These are phyloP conservation scores for Falco concolor DNA, from an alignment of 2,797 vertebrate genomes.

Conservation along the genomic window DNA sequence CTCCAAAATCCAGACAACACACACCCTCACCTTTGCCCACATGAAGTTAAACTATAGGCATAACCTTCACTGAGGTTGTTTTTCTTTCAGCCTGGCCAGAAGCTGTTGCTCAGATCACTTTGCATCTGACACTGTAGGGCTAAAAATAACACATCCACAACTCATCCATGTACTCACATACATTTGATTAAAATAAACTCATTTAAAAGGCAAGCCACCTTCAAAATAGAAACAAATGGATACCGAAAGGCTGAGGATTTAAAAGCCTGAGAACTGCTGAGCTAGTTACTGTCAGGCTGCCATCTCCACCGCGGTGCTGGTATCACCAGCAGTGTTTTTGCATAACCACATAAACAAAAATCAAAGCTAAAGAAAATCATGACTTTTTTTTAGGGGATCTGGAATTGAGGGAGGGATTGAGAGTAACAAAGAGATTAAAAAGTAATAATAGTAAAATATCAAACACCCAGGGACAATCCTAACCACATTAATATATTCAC, in stretches of 20 bases:
- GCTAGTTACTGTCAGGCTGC: neutral
- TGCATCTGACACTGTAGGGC: neutral
- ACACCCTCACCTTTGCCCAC: neutral
- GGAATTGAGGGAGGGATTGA: neutral
- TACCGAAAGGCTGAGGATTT: neutral
- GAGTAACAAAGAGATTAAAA: neutral
- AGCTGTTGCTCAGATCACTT: neutral
- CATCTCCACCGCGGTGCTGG: neutral
- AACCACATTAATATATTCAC: neutral
- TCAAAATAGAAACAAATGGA: neutral
- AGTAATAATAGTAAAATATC: neutral
- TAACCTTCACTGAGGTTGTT: neutral
- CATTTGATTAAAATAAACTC: neutral
- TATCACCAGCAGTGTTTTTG: neutral
- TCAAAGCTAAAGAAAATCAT: neutral
- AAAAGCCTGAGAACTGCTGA: neutral
- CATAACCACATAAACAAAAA: neutral
- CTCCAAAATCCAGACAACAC: neutral
- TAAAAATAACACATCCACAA: neutral
- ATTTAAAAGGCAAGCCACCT: neutral
- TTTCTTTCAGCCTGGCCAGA: neutral
- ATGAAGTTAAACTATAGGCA: neutral
- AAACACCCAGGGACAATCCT: neutral
- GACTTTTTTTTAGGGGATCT: fast-evolving
- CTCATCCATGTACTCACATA: neutral